These are phyloP conservation scores for Liolophura sinensis DNA, from an alignment of 1,140 invertebrate species.

Conservation along the genomic window DNA sequence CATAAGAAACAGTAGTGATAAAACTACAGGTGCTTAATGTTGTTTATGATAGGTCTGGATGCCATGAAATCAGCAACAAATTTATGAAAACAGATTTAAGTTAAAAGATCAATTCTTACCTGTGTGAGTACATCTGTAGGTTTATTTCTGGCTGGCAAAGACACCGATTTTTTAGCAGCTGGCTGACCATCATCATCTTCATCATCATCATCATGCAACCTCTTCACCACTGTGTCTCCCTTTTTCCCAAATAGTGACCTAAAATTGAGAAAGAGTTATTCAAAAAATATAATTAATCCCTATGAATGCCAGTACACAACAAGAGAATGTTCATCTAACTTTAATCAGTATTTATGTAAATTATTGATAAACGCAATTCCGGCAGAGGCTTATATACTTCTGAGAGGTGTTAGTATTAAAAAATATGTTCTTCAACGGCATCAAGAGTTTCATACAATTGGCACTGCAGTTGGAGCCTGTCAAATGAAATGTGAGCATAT, in stretches of 20 bases:
- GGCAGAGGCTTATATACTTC: too few relatives aligned
- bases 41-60: background rate
- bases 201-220: slow-evolving; percentile 49
- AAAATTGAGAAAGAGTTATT: slow-evolving; percentile 20
- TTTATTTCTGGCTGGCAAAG: slow-evolving; percentile 13
- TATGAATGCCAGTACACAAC: background rate
- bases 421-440: too few relatives aligned
- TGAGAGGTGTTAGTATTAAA: too few relatives aligned
- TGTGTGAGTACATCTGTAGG: slow-evolving; percentile 41
- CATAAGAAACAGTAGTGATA: background rate
- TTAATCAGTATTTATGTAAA: too few relatives aligned
- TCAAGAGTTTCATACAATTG: background rate
- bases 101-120: slow-evolving; percentile 15
- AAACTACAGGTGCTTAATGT: background rate
- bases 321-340: too few relatives aligned
- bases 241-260: slow-evolving; percentile 56
- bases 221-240: slow-evolving; percentile 33
- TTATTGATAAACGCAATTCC: too few relatives aligned
- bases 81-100: background rate
- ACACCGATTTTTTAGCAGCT: slow-evolving; percentile 15
- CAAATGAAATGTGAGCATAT: too few relatives aligned
- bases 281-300: background rate
- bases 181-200: slow-evolving; percentile 40
- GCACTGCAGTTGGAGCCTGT: too few relatives aligned
- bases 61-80: background rate